Conservation (phyloP, 2,113 vertebrate species). For the Glaucidium brasilianum region DNA sequence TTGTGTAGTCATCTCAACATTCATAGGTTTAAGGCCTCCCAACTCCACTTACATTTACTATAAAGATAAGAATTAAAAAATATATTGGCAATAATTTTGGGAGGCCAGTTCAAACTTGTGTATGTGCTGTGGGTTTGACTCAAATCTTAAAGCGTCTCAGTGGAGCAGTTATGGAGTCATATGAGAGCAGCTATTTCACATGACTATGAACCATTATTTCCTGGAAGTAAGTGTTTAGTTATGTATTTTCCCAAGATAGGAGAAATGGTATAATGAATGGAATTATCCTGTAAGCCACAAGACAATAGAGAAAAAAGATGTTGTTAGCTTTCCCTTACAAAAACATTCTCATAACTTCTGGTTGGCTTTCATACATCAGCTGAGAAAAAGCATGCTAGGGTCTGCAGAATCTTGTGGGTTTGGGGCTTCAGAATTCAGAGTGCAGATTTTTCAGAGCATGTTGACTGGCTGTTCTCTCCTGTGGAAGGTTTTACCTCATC, state of each 20-base stretch:
- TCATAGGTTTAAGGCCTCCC: not conserved
- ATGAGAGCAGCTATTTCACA: not conserved
- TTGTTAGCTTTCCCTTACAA: not conserved
- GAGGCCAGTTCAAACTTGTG: not conserved
- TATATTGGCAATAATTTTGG: not conserved
- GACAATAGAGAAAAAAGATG: not conserved
- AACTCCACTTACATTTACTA: not conserved
- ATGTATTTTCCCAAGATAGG: not conserved
- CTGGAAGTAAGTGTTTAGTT: not conserved
- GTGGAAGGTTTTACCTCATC: not conserved
- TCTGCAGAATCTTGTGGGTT: not conserved
- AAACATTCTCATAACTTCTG: not conserved
- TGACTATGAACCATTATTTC: not conserved
- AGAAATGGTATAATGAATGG: not conserved
- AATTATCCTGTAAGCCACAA: not conserved
- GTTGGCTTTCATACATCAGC: not conserved
- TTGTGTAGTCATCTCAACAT: rapidly evolving
- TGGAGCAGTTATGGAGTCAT: not conserved
- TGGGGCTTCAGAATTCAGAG: not conserved
- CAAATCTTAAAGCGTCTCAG: not conserved
- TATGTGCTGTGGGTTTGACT: not conserved
- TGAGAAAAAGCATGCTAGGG: not conserved
- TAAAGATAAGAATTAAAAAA: not conserved
- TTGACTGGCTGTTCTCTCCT: not conserved
- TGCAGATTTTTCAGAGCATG: not conserved